Percentiles rank a stretch among this genome's conserved stretches.
Evolutionary conservation across 1,140 invertebrate genomes (phyloP).

Genomic region (Hylaeus volcanicus): DNA sequence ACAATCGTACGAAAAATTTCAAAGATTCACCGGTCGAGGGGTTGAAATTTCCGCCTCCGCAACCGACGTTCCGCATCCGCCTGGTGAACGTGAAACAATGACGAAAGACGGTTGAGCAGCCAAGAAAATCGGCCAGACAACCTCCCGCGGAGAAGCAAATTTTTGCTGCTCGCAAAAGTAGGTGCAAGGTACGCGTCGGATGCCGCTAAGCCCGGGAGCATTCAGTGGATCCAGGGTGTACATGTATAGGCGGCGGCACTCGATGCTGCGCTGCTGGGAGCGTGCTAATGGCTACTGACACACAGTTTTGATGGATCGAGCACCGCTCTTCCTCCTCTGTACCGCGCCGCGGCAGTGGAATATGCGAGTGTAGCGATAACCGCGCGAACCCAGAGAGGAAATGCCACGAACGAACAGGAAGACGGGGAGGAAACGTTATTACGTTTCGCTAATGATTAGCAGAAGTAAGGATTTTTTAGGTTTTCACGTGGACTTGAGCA

Average conservation of each 20-base stretch:
- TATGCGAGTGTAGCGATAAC: conserved; percentile 61
- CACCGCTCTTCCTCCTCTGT: conserved; percentile 75
- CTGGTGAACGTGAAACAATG: neutral
- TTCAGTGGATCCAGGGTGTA: conserved; percentile 31
- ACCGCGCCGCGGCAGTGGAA: conserved; percentile 63
- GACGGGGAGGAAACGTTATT: conserved; percentile 35
- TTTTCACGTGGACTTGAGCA: too few relatives aligned
- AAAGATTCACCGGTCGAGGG: too few relatives aligned
- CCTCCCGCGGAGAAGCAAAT: conserved; percentile 31
- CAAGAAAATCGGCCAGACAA: neutral
- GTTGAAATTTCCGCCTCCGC: neutral
- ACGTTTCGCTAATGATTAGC: neutral
- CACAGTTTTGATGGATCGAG: conserved; percentile 82
- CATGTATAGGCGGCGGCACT: conserved; percentile 32
- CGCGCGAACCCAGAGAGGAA: conserved; percentile 19
- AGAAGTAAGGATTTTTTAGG: neutral
- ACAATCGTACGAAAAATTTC: too few relatives aligned
- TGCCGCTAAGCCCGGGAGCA: conserved; percentile 49
- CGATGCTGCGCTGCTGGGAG: conserved; percentile 76
- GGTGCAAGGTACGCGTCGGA: conserved; percentile 51
- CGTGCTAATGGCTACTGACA: conserved; percentile 84
- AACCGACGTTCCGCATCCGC: too few relatives aligned
- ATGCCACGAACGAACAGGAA: conserved; percentile 46
- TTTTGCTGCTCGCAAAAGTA: conserved; percentile 41
- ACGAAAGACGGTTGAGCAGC: neutral